These are phyloP conservation scores for Protonibea diacanthus DNA, from an alignment of 2,797 vertebrate species.

Conservation along the genomic window DNA sequence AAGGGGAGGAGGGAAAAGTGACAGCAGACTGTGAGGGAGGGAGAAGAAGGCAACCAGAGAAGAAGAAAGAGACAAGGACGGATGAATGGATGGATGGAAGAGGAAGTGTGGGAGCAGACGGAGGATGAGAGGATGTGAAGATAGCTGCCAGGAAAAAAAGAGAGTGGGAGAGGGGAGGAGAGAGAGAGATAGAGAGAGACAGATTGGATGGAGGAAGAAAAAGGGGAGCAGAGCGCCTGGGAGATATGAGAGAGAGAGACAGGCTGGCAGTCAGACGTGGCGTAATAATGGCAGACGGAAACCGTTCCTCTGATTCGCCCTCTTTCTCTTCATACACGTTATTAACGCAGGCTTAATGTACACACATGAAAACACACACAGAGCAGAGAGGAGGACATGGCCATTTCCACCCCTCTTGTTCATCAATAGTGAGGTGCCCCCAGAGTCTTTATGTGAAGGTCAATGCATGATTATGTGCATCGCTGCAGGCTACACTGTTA, in stretches of 20 bases:
- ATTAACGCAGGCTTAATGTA: conserved; percentile 43
- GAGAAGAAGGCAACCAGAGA: conserved; percentile 50
- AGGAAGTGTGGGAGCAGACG: conserved; percentile 50
- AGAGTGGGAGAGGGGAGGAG: conserved; percentile 47
- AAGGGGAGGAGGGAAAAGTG: conserved; percentile 16
- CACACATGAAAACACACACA: conserved; percentile 43
- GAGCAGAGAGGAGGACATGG: conserved; percentile 56
- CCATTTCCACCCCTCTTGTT: conserved; percentile 54
- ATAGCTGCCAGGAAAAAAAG: conserved; percentile 54
- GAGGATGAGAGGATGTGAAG: conserved; percentile 51
- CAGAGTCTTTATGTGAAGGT: conserved; percentile 75
- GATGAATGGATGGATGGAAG: conserved; percentile 44
- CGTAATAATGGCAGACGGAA: conserved; percentile 58
- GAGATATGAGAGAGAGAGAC: conserved; percentile 36
- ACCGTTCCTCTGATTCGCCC: conserved; percentile 58
- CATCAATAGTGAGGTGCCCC: conserved; percentile 64
- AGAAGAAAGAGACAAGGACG: conserved; percentile 50
- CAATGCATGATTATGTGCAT: conserved; percentile 66
- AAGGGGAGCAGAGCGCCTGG: conserved; percentile 41
- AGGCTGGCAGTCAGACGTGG: conserved; percentile 62
- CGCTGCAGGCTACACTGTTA: conserved; percentile 46
- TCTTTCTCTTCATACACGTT: not conserved
- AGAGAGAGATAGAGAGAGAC: conserved; percentile 50
- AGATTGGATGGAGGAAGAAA: conserved; percentile 56
- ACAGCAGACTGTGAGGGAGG: conserved; percentile 58